Conservation (phyloP, 2,797 vertebrate genomes). For the Crocidura indochinensis region DNA sequence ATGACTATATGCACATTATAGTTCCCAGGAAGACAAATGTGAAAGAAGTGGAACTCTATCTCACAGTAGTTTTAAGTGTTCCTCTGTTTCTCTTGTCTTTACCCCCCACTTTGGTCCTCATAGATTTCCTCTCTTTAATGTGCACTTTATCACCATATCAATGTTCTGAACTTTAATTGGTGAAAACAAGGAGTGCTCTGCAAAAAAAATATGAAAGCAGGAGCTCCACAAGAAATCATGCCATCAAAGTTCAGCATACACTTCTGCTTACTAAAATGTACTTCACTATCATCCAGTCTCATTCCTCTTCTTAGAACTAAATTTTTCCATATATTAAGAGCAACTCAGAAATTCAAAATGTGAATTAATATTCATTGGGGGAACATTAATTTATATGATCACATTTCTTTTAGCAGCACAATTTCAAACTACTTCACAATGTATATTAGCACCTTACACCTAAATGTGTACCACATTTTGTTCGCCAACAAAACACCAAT, state of each 20-base stretch:
- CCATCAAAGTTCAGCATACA: background rate
- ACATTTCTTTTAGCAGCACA: too few species aligned
- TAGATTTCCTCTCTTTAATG: conserved; percentile 7
- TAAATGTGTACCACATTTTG: too few species aligned
- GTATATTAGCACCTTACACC: background rate
- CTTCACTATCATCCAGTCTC: background rate
- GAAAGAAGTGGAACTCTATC: conserved; percentile 1
- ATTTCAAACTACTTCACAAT: conserved; percentile 20
- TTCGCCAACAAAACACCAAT: too few species aligned
- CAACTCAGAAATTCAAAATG: background rate
- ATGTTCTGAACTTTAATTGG: background rate
- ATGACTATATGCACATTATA: conserved; percentile 8
- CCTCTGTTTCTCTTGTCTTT: background rate
- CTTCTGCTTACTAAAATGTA: conserved; percentile 4
- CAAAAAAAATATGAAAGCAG: conserved; percentile 33
- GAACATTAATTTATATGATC: too few species aligned
- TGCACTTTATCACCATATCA: background rate
- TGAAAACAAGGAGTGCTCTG: background rate
- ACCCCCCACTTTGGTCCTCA: background rate
- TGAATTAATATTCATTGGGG: too few species aligned
- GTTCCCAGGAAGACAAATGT: background rate
- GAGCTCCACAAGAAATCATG: background rate
- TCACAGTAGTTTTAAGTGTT: background rate
- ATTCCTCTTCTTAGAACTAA: background rate
- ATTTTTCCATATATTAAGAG: conserved; percentile 40